These are phyloP conservation scores for Aphyosemion australe DNA, from an alignment of 2,113 vertebrate species.

Conservation along the genomic window DNA sequence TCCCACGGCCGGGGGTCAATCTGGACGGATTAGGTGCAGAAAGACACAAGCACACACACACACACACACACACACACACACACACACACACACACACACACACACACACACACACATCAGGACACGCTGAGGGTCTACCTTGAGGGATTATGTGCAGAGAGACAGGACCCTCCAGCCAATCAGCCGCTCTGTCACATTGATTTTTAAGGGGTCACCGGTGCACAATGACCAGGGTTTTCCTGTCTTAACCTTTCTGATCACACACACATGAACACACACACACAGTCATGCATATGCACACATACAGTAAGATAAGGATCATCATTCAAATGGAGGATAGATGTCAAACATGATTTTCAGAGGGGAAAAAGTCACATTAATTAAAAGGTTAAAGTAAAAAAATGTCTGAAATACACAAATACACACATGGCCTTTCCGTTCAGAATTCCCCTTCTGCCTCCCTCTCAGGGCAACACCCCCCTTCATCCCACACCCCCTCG, in stretches of 20 bases:
- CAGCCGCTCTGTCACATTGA: conserved; percentile 80
- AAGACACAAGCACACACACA: conserved; percentile 55
- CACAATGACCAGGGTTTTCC: conserved; percentile 83
- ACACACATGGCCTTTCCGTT: conserved; percentile 5
- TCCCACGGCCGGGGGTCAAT: conserved; percentile 68
- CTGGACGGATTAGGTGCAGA: conserved; percentile 74
- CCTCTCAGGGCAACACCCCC: conserved; percentile 45
- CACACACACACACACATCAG: conserved; percentile 31
- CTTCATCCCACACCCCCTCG: background rate
- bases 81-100: conserved; percentile 40
- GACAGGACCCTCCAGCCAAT: conserved; percentile 83
- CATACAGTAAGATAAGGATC: conserved; percentile 34
- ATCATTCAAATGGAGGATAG: conserved; percentile 30
- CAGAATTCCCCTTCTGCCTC: conserved; percentile 26
- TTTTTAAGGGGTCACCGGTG: conserved; percentile 78
- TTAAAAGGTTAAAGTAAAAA: conserved; percentile 10
- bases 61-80: conserved; percentile 14
- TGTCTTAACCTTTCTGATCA: conserved; percentile 76
- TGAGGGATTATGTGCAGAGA: conserved; percentile 82
- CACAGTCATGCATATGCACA: background rate
- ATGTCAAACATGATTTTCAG: conserved; percentile 1
- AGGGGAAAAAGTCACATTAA: background rate
- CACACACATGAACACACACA: conserved; percentile 51
- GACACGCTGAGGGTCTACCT: conserved; percentile 74
- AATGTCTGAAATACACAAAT: background rate